Evolutionary conservation across 2,888 invertebrate genomes (phyloP).

Genomic region (Laspeyria flexula): DNA sequence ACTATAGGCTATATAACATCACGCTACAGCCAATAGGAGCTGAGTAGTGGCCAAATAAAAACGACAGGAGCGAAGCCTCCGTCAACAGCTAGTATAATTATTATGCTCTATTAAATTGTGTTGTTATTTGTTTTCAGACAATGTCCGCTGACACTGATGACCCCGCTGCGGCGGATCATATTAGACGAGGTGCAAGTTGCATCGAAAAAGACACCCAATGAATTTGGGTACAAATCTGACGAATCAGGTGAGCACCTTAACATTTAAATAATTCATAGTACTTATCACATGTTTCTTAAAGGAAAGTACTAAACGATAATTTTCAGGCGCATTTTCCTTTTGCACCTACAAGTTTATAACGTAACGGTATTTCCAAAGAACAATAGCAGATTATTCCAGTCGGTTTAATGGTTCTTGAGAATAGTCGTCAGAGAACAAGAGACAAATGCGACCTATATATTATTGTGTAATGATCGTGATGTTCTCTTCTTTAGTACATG

Average conservation of each 20-base stretch:
- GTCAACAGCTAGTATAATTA: too few relatives aligned
- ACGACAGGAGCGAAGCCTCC: too few relatives aligned
- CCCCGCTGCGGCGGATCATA: constrained; percentile 88
- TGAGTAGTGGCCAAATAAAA: too few relatives aligned
- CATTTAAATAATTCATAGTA: background rate
- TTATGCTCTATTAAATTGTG: constrained; percentile 8
- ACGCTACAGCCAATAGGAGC: too few relatives aligned
- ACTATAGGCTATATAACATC: too few relatives aligned
- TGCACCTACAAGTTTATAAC: constrained; percentile 3
- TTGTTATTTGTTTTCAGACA: constrained; percentile 81
- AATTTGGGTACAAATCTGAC: constrained; percentile 87
- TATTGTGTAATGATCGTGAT: constrained; percentile 22
- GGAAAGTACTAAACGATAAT: background rate
- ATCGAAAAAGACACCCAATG: constrained; percentile 88
- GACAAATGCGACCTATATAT: constrained; percentile 31
- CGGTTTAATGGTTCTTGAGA: constrained; percentile 36
- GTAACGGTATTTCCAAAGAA: constrained; percentile 21
- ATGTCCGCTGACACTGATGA: constrained; percentile 89
- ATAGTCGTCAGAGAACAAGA: constrained; percentile 18
- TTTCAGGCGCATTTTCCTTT: constrained; percentile 7
- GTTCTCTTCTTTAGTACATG: constrained; percentile 31
- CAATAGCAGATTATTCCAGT: constrained; percentile 24
- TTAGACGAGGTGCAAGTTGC: constrained; percentile 88
- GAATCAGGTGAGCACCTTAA: constrained; percentile 84
- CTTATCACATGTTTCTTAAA: background rate